These are phyloP conservation scores for Rhodeus uyekii DNA, from an alignment of 2,797 vertebrate genomes.

Conservation along the genomic window DNA sequence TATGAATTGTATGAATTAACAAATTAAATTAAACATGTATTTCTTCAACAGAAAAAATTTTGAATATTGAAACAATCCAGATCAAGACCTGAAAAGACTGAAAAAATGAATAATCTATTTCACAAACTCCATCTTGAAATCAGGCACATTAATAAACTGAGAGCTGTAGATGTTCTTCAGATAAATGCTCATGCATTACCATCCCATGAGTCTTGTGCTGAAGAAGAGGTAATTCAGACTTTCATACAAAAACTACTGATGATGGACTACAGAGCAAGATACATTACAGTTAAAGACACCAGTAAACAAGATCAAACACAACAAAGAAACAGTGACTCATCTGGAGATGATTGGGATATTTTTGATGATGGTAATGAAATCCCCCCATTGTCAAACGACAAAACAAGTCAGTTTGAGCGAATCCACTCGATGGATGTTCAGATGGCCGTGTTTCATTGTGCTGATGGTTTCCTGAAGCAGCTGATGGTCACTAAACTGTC, in stretches of 20 bases:
- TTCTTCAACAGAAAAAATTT: no score
- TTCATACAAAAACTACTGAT: background rate
- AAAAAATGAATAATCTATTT: background rate
- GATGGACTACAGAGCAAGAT: background rate
- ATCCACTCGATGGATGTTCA: background rate
- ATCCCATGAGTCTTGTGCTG: background rate
- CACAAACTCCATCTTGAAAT: background rate
- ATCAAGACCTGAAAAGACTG: background rate
- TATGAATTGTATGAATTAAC: no score
- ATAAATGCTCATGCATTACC: background rate
- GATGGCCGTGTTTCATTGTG: background rate
- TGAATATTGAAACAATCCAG: no score
- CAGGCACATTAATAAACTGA: background rate
- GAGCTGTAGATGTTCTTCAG: background rate
- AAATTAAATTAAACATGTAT: no score
- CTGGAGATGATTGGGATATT: background rate
- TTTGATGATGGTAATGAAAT: no score
- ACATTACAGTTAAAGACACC: background rate
- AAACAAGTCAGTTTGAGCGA: background rate
- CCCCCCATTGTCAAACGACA: background rate
- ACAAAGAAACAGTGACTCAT: background rate
- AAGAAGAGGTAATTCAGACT: background rate
- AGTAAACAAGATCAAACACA: background rate
- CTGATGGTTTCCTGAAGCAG: background rate
- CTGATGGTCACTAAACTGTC: background rate